These are phyloP conservation scores for Poecilia velifera DNA, from an alignment of 2,797 vertebrate species.

Conservation along the genomic window DNA sequence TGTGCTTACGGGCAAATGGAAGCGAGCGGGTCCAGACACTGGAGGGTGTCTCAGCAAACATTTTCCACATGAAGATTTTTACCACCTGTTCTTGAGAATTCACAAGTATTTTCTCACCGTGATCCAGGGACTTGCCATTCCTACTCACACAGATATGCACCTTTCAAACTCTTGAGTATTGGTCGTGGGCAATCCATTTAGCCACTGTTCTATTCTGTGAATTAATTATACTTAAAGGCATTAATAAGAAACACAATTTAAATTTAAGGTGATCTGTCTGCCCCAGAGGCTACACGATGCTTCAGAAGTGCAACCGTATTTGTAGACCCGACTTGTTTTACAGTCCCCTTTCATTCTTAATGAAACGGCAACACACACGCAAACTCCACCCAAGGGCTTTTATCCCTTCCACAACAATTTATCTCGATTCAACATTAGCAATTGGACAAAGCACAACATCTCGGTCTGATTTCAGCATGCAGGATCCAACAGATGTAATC, in stretches of 20 bases:
- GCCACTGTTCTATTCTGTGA: neutral
- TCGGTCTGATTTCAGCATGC: neutral
- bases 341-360: neutral
- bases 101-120: constrained; percentile 37
- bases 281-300: constrained; percentile 1
- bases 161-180: constrained; percentile 23
- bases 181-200: neutral
- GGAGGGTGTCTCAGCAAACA: constrained; percentile 6
- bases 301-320: constrained; percentile 5
- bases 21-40: constrained; percentile 13
- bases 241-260: neutral
- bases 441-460: constrained; percentile 13
- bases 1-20: constrained; percentile 45
- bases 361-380: constrained; percentile 30
- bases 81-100: constrained; percentile 31
- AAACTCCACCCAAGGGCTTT: constrained; percentile 13
- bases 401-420: neutral
- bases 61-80: constrained; percentile 28
- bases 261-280: constrained; percentile 14
- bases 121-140: constrained; percentile 9
- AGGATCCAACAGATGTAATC: neutral
- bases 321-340: constrained; percentile 1
- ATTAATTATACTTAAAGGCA: constrained; percentile 1
- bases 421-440: constrained; percentile 20
- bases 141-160: constrained; percentile 10